These are phyloP conservation scores for Lucilia cuprina DNA, from an alignment of 1,140 invertebrate genomes.

Conservation along the genomic window DNA sequence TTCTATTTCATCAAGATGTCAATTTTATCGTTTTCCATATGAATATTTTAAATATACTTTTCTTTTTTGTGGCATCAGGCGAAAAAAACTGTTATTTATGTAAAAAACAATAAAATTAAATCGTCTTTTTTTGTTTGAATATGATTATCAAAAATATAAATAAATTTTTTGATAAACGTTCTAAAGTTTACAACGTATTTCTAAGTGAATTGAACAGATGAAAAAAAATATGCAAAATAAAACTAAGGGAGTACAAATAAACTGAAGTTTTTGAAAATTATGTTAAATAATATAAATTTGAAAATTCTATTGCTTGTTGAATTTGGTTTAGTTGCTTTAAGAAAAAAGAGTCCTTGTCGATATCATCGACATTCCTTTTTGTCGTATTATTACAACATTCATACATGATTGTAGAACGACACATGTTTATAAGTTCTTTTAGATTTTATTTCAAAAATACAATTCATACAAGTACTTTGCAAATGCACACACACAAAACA, in stretches of 20 bases:
- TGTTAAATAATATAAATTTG: constrained; percentile 15
- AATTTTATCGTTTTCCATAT: constrained; percentile 10
- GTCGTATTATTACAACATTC: background rate
- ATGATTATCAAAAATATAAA: constrained; percentile 45
- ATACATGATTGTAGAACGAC: background rate
- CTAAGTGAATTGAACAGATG: background rate
- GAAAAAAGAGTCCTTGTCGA: background rate
- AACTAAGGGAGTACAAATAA: background rate
- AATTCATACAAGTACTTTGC: background rate
- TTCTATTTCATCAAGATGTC: constrained; percentile 36
- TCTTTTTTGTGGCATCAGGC: background rate
- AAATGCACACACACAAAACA: background rate
- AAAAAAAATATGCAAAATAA: constrained; percentile 26
- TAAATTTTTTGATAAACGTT: background rate
- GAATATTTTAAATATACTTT: background rate
- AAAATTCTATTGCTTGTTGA: background rate
- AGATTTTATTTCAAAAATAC: background rate
- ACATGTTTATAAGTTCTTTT: constrained; percentile 2
- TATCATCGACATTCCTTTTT: background rate
- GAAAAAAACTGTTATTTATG: constrained; percentile 52
- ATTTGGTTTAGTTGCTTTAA: too few relatives aligned
- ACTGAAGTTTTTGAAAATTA: constrained; percentile 9
- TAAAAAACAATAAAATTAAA: constrained; percentile 62
- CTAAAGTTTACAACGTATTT: background rate
- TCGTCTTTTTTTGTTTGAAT: constrained; percentile 55